Evolutionary conservation across 2,888 invertebrate species (phyloP).

Genomic region (Leptinotarsa haldemani): DNA sequence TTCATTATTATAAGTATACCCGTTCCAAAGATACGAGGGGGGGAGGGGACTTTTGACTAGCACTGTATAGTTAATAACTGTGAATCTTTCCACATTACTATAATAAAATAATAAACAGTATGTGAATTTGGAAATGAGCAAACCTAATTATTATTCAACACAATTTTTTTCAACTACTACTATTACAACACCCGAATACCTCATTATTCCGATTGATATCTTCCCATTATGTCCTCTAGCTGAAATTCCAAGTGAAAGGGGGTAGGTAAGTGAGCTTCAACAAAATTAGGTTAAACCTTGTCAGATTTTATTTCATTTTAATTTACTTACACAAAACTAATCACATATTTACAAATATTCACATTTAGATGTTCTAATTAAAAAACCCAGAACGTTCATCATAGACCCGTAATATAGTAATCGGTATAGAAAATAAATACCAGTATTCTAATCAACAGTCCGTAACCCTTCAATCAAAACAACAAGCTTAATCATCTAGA

Average conservation of each 20-base stretch:
- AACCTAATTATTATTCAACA: too few species aligned
- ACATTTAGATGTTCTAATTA: conserved; percentile 64
- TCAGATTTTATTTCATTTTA: conserved; percentile 62
- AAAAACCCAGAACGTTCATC: conserved; percentile 57
- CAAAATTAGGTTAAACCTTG: conserved; percentile 56
- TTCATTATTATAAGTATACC: too few species aligned
- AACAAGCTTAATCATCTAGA: conserved; percentile 16
- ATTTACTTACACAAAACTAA: conserved; percentile 66
- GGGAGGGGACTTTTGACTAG: too few species aligned
- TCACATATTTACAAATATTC: conserved; percentile 66
- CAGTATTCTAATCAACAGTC: conserved; percentile 53
- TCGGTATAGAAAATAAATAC: conserved; percentile 60
- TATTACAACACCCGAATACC: too few species aligned
- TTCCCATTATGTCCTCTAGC: too few species aligned
- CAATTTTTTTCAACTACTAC: too few species aligned
- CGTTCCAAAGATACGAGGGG: too few species aligned
- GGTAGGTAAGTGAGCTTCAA: neutral
- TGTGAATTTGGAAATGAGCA: neutral
- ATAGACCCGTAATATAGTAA: conserved; percentile 64
- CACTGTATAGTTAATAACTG: too few species aligned
- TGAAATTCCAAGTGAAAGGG: too few species aligned
- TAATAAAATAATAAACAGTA: neutral
- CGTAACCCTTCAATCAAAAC: conserved; percentile 27
- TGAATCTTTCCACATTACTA: too few species aligned
- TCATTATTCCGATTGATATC: too few species aligned